Evolutionary conservation across 2,113 vertebrate genomes (phyloP).

Genomic region (Paracanthobrama guichenoti): DNA sequence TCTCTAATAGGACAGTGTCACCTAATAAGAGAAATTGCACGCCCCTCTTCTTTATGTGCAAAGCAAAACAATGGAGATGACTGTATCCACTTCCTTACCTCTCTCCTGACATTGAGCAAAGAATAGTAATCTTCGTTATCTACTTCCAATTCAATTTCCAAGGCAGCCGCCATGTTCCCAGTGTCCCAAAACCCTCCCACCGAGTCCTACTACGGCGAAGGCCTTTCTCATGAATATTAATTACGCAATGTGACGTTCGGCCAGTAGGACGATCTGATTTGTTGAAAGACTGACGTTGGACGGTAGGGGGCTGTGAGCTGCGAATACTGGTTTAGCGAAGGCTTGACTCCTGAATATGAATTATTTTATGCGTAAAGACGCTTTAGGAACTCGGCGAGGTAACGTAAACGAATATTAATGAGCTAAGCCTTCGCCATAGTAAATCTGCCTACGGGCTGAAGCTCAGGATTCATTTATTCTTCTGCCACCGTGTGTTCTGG

Average conservation of each 20-base stretch:
- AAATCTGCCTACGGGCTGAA: not conserved
- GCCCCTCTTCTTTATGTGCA: not conserved
- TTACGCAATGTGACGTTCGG: conserved; percentile 5
- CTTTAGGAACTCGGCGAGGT: not conserved
- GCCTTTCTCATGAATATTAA: conserved; percentile 31
- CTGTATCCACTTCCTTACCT: conserved; percentile 74
- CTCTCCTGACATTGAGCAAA: conserved; percentile 88
- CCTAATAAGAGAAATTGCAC: not conserved
- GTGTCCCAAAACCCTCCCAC: conserved; percentile 71
- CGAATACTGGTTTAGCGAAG: not conserved
- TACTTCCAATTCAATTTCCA: conserved; percentile 83
- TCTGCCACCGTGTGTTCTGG: conserved; percentile 42
- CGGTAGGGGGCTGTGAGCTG: conserved; percentile 26
- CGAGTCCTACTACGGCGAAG: conserved; percentile 41
- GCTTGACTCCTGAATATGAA: not conserved
- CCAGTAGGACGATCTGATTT: not conserved
- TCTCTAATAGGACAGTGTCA: not conserved
- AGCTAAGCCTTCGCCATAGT: conserved; percentile 16
- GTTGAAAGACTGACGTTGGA: not conserved
- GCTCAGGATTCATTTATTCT: not conserved
- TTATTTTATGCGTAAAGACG: too few relatives aligned
- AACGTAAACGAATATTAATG: not conserved
- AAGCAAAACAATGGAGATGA: not conserved
- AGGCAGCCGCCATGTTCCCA: conserved; percentile 91
- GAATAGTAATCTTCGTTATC: conserved; percentile 93